A percentile compares a stretch with the other conserved stretches of the same genome.
Evolutionary conservation across 1,140 invertebrate genomes (phyloP).

Genomic region (Nasonia longicornis): DNA sequence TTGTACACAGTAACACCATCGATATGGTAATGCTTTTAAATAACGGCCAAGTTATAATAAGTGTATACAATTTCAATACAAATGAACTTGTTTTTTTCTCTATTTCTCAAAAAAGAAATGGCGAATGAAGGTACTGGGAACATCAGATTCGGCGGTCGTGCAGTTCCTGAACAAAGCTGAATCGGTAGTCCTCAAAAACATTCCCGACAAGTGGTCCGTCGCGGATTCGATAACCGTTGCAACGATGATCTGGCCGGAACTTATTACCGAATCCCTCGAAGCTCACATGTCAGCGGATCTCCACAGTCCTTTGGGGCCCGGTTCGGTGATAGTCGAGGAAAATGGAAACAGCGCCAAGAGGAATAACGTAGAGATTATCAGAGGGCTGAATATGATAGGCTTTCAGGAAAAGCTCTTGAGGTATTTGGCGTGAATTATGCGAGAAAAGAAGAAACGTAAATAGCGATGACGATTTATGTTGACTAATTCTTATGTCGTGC

Average conservation of each 20-base stretch:
- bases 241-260: conserved; percentile 54
- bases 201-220: conserved; percentile 50
- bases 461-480: too few species aligned
- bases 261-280: conserved; percentile 45
- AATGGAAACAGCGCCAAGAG: not conserved
- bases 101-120: conserved; percentile 60
- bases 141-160: conserved; percentile 56
- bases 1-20: not conserved
- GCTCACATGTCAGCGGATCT: conserved; percentile 46
- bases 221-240: conserved; percentile 59
- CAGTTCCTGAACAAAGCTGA: conserved; percentile 68
- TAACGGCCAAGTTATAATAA: too few species aligned
- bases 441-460: too few species aligned
- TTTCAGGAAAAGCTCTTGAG: conserved; percentile 33
- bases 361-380: conserved; percentile 49
- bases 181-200: conserved; percentile 40
- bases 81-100: not conserved
- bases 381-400: conserved; percentile 15
- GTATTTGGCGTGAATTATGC: conserved; percentile 22
- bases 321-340: conserved; percentile 45
- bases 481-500: too few species aligned
- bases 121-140: conserved; percentile 61
- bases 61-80: not conserved
- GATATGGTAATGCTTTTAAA: not conserved
- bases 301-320: conserved; percentile 40